Conservation (phyloP, 2,888 invertebrate species). For the Crocallis elinguaria region DNA sequence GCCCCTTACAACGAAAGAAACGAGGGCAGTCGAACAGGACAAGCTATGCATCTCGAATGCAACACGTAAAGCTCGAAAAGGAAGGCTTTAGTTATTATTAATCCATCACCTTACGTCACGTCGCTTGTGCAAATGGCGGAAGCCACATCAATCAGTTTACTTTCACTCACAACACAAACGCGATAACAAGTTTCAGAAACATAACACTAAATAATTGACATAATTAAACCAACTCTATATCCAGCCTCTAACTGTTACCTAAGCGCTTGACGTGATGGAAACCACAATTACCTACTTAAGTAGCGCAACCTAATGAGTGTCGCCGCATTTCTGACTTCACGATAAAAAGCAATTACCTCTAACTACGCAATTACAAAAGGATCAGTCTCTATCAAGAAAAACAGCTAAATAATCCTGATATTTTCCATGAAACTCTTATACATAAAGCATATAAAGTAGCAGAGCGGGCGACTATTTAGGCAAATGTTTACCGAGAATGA, state of each 20-base stretch:
- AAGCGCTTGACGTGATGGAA: slow-evolving; percentile 4
- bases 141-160: slow-evolving; percentile 50
- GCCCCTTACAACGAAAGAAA: no score
- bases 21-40: no score
- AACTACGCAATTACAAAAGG: neutral
- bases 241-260: slow-evolving; percentile 8
- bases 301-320: neutral
- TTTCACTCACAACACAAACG: slow-evolving; percentile 51
- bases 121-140: slow-evolving; percentile 65
- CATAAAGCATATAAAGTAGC: slow-evolving; percentile 16
- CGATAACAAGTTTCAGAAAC: slow-evolving; percentile 49
- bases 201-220: slow-evolving; percentile 43
- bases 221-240: slow-evolving; percentile 33
- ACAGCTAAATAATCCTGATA: neutral
- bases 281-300: neutral
- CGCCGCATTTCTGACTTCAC: neutral
- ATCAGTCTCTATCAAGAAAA: slow-evolving; percentile 1
- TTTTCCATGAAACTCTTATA: slow-evolving; percentile 2
- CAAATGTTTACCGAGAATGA: slow-evolving; percentile 36
- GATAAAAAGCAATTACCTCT: neutral
- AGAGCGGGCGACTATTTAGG: slow-evolving; percentile 25
- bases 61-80: slow-evolving; percentile 7
- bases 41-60: neutral
- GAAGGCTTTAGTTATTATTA: slow-evolving; percentile 28
- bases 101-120: slow-evolving; percentile 57